phyloP scores from a whole-genome alignment of 2,888 invertebrate genomes.

The Hypsopygia costalis region DNA sequence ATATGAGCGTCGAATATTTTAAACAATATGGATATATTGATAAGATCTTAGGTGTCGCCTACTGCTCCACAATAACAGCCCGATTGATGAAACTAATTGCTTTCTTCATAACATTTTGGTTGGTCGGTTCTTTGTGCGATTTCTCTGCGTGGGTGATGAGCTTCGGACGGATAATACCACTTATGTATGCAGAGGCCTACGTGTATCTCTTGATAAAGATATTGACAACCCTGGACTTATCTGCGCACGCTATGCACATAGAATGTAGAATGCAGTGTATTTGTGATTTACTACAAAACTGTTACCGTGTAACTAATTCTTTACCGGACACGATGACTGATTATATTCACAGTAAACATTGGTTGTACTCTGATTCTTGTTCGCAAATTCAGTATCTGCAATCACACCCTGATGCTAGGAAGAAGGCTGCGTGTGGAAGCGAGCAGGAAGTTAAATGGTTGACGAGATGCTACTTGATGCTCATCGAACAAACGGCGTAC shows the following conservation, averaged over 20 bases:
- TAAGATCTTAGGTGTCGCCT: slow-evolving; percentile 33
- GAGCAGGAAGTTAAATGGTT: slow-evolving; percentile 35
- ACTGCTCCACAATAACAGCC: slow-evolving; percentile 29
- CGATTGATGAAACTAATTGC: slow-evolving; percentile 32
- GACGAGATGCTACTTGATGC: slow-evolving; percentile 48
- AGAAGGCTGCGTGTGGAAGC: slow-evolving; percentile 11
- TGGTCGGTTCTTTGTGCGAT: slow-evolving; percentile 35
- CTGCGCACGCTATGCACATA: slow-evolving; percentile 47
- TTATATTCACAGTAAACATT: slow-evolving; percentile 33
- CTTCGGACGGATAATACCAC: slow-evolving; percentile 35
- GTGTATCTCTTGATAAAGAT: slow-evolving; percentile 56
- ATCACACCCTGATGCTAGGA: slow-evolving; percentile 11
- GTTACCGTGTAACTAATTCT: slow-evolving; percentile 24
- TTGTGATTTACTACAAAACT: slow-evolving; percentile 35
- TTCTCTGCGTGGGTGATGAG: slow-evolving; percentile 41
- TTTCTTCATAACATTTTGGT: slow-evolving; percentile 38
- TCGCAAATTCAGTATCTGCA: slow-evolving; percentile 3
- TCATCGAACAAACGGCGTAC: slow-evolving; percentile 53
- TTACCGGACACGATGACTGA: slow-evolving; percentile 25
- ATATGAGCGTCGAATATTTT: slow-evolving; percentile 42
- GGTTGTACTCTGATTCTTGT: slow-evolving; percentile 29
- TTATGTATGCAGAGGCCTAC: slow-evolving; percentile 37
- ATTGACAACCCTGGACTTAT: slow-evolving; percentile 48
- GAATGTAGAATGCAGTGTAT: slow-evolving; percentile 44
- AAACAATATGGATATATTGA: slow-evolving; percentile 50